Base-by-base conservation (phyloP, 2,797 vertebrate species). In the Apogon talboti region DNA sequence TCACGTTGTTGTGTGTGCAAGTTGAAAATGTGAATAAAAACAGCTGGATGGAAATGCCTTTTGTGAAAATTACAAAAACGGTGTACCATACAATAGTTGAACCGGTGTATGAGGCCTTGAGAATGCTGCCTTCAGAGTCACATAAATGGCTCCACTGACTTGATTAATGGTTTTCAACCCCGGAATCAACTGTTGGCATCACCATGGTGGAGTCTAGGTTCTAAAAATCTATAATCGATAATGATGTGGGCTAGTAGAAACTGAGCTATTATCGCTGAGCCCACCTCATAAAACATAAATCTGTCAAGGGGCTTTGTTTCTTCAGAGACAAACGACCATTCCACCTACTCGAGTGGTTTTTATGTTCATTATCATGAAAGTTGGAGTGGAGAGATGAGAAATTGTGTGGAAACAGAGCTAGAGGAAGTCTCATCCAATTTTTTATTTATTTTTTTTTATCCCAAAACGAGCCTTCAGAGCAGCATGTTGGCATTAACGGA, bases 291-390 rank as follows among this genome's bases (percentile, higher is more conserved):
- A 78, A 66, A 72, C 60, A 82, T 66, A 52, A 74, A 78, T 66
- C 62, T 71, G 44, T 74, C 71, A 63, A 11, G 15, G 24, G 0
- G 33, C 74, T 73, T 74, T 78, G 66, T 75, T 77, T 72, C 38
- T 49, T 42, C 47, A 7, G 6, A 73, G 71, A 37, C 72, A 54
- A 78, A 62, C 51, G 40, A 52, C 60, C 40, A 48, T 68, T 54
- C 74, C 56, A 70, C 59, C 79, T 81, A 71, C 72, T 78, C 63
- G 41, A 71, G 77, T 45, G 16, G 15, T 58, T 49, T 74, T 71
- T 71, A 67, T 82, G 67, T 71, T 14, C 50, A 48, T 49, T 73
- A 46, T 84, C 66, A 73, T 79, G 74, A 79, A 65, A 76, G 66
- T 55, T 70, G 69, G 35, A 74, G 66, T 13, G 67, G 47, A 66